phyloP scores from a whole-genome alignment of 2,113 vertebrate species.

The Bostrychus sinensis region DNA sequence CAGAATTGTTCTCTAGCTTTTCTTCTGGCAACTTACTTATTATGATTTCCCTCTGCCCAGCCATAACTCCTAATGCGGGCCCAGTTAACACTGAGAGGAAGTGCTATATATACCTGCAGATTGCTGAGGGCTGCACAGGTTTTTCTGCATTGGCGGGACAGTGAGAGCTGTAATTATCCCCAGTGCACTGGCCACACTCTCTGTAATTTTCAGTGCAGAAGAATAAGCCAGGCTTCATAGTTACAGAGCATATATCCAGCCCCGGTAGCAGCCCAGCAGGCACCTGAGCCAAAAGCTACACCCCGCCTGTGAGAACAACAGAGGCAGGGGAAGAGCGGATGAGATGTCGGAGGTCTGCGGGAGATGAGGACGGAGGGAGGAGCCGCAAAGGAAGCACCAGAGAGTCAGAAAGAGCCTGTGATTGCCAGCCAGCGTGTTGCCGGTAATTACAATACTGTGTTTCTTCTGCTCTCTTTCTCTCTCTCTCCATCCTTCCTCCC shows the following conservation, averaged over 20 bases:
- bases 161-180: constrained; percentile 47
- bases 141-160: constrained; percentile 5
- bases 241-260: constrained; percentile 28
- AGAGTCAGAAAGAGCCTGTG: constrained; percentile 59
- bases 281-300: constrained; percentile 33
- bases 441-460: constrained; percentile 66
- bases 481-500: constrained; percentile 38
- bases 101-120: constrained; percentile 13
- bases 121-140: constrained; percentile 1
- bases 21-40: not conserved
- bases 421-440: constrained; percentile 72
- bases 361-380: constrained; percentile 44
- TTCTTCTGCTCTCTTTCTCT: constrained; percentile 35
- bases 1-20: not conserved
- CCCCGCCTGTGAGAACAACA: constrained; percentile 22
- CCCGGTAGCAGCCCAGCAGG: constrained; percentile 49
- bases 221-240: constrained; percentile 30
- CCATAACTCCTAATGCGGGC: not conserved
- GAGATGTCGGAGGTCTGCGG: constrained; percentile 44
- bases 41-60: not conserved
- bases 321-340: constrained; percentile 25
- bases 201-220: constrained; percentile 27
- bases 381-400: constrained; percentile 38
- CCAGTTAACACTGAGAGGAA: constrained; percentile 8
- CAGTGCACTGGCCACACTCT: not conserved